Conservation (phyloP, 2,797 vertebrate species). For the Adelosebastes latens region DNA sequence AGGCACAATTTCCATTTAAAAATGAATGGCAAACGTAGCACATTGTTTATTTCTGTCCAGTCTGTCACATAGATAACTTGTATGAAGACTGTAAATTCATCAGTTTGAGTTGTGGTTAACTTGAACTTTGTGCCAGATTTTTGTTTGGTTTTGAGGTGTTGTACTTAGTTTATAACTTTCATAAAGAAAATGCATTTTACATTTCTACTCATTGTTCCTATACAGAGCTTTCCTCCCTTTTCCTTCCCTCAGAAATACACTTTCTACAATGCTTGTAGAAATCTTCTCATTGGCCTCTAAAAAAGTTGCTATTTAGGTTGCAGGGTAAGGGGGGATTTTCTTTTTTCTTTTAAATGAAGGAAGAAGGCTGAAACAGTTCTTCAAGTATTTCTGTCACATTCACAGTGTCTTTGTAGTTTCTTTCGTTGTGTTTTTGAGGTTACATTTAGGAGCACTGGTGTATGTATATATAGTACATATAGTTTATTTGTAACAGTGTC, state of each 20-base stretch:
- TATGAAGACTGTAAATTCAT: not conserved
- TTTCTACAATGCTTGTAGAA: not conserved
- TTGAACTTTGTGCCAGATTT: not conserved
- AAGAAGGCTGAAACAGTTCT: not conserved
- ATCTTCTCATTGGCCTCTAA: not conserved
- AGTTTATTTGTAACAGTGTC: not conserved
- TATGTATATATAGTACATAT: not conserved
- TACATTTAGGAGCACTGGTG: not conserved
- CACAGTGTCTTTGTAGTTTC: not conserved
- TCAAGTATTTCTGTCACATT: not conserved
- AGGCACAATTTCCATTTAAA: not conserved
- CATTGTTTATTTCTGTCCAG: not conserved
- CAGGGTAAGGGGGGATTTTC: not conserved
- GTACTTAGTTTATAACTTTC: not conserved
- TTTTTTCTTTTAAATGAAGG: not conserved
- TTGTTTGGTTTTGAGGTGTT: not conserved
- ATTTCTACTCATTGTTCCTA: not conserved
- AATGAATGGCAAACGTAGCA: not conserved
- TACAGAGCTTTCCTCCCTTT: not conserved
- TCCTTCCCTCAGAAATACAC: not conserved
- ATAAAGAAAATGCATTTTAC: not conserved
- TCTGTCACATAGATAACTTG: not conserved
- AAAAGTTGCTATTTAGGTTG: not conserved
- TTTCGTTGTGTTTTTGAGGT: not conserved
- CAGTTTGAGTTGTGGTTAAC: not conserved